A percentile compares a stretch with the other conserved stretches of the same genome.
These are phyloP conservation scores for Mesocentrotus franciscanus DNA, from an alignment of 53 echinoderm and acorn worm species.

Conservation along the genomic window DNA sequence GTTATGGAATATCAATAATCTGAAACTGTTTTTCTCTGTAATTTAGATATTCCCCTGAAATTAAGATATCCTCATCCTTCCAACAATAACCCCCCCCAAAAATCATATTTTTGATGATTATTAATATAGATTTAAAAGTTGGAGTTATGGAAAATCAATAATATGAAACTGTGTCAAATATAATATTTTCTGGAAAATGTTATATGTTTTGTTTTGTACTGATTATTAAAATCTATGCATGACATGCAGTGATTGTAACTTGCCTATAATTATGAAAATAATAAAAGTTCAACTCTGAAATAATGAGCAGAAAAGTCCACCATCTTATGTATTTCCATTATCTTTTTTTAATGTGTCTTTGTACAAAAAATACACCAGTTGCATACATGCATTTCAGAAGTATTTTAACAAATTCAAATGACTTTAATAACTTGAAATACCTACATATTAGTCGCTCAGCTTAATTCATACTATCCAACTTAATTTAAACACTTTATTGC, in stretches of 20 bases:
- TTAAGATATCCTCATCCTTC: too few species aligned
- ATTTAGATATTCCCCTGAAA: too few species aligned
- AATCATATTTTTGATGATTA: too few species aligned
- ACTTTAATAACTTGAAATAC: slow-evolving; percentile 20
- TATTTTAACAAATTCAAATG: background rate
- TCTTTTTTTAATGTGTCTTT: slow-evolving; percentile 32
- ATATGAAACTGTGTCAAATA: background rate
- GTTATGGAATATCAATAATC: too few species aligned
- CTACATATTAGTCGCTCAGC: background rate
- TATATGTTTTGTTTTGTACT: background rate
- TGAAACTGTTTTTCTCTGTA: too few species aligned
- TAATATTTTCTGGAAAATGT: slow-evolving; percentile 12
- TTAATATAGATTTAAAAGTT: too few species aligned
- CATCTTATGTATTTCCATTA: slow-evolving; percentile 57
- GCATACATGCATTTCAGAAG: slow-evolving; percentile 50
- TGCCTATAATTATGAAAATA: slow-evolving; percentile 4
- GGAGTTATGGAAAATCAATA: background rate
- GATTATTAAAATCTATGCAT: slow-evolving; percentile 39
- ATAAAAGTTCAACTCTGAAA: slow-evolving; percentile 54
- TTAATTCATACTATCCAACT: background rate
- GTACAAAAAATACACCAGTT: slow-evolving; percentile 46
- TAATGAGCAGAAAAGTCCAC: slow-evolving; percentile 57
- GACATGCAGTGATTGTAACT: slow-evolving; percentile 8
- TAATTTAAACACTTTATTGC: slow-evolving; percentile 11
- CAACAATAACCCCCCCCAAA: too few species aligned